Percentiles rank a stretch among this genome's conserved stretches.
Evolutionary conservation across 2,797 vertebrate genomes (phyloP).

Genomic region (Helicolenus hilgendorfi): DNA sequence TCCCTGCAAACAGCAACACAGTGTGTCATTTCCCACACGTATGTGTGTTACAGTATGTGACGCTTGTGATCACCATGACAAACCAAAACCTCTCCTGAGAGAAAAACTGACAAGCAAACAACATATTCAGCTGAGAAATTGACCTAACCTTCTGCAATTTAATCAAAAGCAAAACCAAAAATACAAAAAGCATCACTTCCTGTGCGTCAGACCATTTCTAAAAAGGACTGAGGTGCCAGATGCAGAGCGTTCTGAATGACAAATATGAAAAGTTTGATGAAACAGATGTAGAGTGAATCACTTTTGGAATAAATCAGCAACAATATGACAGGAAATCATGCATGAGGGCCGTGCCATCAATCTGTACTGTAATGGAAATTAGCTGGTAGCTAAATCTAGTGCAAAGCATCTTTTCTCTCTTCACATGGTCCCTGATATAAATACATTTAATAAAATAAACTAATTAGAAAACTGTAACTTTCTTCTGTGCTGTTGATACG

Average conservation of each 20-base stretch:
- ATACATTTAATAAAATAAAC: too few species aligned
- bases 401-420: too few species aligned
- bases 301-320: background rate
- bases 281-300: background rate
- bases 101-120: background rate
- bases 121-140: background rate
- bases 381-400: too few species aligned
- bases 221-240: background rate
- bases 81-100: background rate
- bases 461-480: background rate
- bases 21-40: background rate
- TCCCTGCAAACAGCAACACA: background rate
- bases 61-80: conserved; percentile 26
- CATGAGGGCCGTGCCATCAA: background rate
- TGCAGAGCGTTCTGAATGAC: background rate
- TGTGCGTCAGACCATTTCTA: background rate
- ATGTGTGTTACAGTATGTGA: background rate
- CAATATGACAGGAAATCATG: background rate
- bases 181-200: background rate
- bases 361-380: background rate
- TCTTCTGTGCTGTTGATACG: background rate
- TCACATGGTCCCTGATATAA: too few species aligned
- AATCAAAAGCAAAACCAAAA: background rate
- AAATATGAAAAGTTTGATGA: background rate
- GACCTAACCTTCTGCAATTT: background rate